Base-by-base conservation (phyloP, 1,140 invertebrate genomes). In the Dufourea novaeangliae region DNA sequence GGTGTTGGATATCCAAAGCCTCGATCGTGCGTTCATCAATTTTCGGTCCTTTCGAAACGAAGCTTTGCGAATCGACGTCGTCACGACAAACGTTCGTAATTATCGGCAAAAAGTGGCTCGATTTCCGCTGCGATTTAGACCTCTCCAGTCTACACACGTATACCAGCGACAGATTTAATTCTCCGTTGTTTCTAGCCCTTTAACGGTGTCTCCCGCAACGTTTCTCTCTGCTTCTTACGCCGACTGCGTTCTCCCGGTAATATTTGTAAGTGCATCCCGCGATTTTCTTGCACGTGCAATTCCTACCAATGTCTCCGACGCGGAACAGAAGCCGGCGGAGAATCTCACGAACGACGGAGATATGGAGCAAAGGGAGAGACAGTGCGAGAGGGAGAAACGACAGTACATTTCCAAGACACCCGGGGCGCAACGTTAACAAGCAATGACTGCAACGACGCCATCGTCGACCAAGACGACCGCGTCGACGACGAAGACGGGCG, bases 211-310 rank as follows among this genome's bases (percentile, higher is more conserved):
- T n/a, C 2, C 32, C 1, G 41, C 34, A n/a, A 41, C n/a, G 57
- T 10, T 62, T 6, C 50, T 44, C 22, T 14, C n/a, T 14, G 25
- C 29, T 59, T 69, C 74, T 85, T 79, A 62, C 80, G 41, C 50
- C 71, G n/a, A 66, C 69, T 59, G 79, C 70, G 68, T 37, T 74
- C 72, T 39, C n/a, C 12, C 59, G 50, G 83, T 77, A 88, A 88
- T 88, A 88, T 88, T 80, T 77, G 78, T 86, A 82, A 88, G 87
- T 88, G 85, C 87, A 88, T 84, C 74, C 59, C 66, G 72, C 81
- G 78, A 80, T 86, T 82, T 86, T 80, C 78, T 85, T 79, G 74
- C 79, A 61, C 69, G 74, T 67, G 67, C 79, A 27, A 29, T 79
- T 73, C 67, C 67, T 79, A 57, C 80, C 74, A 70, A 78, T 64